phyloP scores from a whole-genome alignment of 2,888 invertebrate species.

The Helobdella robusta region DNA sequence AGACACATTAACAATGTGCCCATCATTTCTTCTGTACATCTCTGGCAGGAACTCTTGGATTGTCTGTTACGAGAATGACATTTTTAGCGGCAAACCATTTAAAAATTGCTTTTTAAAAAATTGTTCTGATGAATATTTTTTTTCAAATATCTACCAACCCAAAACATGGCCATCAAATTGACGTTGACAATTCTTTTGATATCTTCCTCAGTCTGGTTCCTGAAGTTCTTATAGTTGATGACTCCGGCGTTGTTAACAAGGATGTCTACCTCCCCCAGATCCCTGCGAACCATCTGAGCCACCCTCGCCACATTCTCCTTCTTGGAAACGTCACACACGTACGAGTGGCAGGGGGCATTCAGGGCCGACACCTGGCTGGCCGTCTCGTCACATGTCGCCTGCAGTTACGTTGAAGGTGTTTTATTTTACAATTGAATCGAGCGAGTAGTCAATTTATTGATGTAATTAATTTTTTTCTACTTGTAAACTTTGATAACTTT shows the following conservation, averaged over 20 bases:
- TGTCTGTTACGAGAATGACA: conserved; percentile 63
- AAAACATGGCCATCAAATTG: conserved; percentile 43
- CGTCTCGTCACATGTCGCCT: no score
- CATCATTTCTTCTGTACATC: conserved; percentile 75
- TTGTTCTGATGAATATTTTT: no score
- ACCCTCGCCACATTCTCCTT: neutral
- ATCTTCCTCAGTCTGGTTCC: conserved; percentile 70
- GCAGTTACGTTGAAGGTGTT: no score
- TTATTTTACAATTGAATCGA: no score
- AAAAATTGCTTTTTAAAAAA: no score
- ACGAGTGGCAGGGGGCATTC: neutral
- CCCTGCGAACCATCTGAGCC: neutral
- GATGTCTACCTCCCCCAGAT: conserved; percentile 40
- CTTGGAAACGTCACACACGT: neutral
- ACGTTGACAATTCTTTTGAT: conserved; percentile 73
- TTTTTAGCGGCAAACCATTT: no score
- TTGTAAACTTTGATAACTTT: no score
- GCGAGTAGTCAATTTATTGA: no score
- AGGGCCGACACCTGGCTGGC: no score
- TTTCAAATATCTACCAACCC: no score
- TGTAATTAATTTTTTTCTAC: no score
- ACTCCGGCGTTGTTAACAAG: conserved; percentile 46
- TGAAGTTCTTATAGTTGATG: conserved; percentile 37
- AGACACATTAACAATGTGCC: conserved; percentile 68
- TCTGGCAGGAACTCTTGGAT: conserved; percentile 79